These are phyloP conservation scores for Oligia latruncula DNA, from an alignment of 2,888 invertebrate species.

Conservation along the genomic window DNA sequence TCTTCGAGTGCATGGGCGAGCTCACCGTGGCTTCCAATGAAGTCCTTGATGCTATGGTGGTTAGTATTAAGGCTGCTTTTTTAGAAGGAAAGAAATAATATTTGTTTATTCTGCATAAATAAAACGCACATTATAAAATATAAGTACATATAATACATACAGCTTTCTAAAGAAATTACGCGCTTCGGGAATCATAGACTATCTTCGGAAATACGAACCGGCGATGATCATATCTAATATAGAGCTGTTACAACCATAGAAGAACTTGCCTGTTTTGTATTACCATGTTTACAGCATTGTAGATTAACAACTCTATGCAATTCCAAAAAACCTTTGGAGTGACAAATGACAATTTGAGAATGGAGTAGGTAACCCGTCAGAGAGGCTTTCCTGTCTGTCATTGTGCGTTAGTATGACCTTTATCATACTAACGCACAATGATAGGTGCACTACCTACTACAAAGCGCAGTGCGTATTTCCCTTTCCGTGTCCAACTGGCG, in stretches of 20 bases:
- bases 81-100: neutral
- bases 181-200: neutral
- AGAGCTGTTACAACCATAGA: neutral
- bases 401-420: no score
- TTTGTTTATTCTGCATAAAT: neutral
- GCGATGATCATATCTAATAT: neutral
- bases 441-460: neutral
- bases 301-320: neutral
- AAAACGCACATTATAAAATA: neutral
- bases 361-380: neutral
- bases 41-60: slow-evolving; percentile 92
- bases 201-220: neutral
- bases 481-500: no score
- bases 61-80: neutral
- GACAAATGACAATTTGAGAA: neutral
- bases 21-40: slow-evolving; percentile 91
- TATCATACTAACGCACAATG: neutral
- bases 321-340: neutral
- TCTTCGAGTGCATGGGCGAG: slow-evolving; percentile 92
- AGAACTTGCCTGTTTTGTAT: neutral
- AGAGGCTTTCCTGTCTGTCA: no score
- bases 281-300: neutral
- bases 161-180: neutral
- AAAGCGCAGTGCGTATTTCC: no score
- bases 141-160: neutral